A percentile compares a stretch with the other conserved stretches of the same genome.
Evolutionary conservation across 2,113 vertebrate genomes (phyloP).

Genomic region (Numenius arquata): DNA sequence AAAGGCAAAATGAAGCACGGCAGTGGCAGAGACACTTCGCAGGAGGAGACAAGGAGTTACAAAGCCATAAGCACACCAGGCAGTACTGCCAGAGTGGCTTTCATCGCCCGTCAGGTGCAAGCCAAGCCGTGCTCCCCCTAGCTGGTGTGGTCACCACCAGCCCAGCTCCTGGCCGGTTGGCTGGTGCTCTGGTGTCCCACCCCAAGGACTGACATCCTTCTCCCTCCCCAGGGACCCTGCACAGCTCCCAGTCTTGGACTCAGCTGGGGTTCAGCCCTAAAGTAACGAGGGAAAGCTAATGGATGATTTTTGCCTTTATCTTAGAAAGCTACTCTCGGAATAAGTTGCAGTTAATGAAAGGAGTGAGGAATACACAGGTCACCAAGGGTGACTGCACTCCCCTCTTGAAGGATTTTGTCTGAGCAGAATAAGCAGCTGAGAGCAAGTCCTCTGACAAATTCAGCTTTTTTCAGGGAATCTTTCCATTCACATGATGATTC

Average conservation of each 20-base stretch:
- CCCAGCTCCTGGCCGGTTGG: background rate
- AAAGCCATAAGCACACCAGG: rapidly evolving
- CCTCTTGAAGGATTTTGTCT: background rate
- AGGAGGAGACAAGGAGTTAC: background rate
- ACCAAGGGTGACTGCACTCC: background rate
- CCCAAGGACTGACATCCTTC: too few relatives aligned
- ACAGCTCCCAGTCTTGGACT: background rate
- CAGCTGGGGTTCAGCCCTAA: background rate
- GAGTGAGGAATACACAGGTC: background rate
- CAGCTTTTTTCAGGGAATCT: background rate
- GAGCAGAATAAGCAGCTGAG: background rate
- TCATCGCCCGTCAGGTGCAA: rapidly evolving
- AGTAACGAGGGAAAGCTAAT: background rate
- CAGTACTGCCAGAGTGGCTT: background rate
- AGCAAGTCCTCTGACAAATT: background rate
- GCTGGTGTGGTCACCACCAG: background rate
- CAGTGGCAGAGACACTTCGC: background rate
- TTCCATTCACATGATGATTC: background rate
- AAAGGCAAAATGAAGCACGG: rapidly evolving
- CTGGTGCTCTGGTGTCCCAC: rapidly evolving
- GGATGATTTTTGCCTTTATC: background rate
- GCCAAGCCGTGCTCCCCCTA: rapidly evolving
- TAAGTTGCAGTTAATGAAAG: background rate
- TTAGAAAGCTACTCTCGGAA: background rate
- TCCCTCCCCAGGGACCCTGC: background rate